These are phyloP conservation scores for Cotesia typhae DNA, from an alignment of 1,140 invertebrate species.

Conservation along the genomic window DNA sequence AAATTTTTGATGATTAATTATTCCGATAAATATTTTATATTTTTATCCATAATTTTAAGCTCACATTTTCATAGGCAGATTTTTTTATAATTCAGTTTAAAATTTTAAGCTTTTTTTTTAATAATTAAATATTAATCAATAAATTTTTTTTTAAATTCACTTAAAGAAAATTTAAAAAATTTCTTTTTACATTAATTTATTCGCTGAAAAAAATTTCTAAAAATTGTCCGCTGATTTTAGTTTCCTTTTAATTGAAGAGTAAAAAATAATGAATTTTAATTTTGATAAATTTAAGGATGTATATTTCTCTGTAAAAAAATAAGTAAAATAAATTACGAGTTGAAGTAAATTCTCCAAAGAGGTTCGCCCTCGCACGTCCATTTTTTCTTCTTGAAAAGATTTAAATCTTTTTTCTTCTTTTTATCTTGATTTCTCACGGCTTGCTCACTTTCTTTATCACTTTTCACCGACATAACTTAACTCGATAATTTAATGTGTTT, in stretches of 20 bases:
- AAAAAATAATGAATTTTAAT: neutral
- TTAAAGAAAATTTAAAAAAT: neutral
- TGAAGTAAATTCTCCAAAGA: constrained; percentile 45
- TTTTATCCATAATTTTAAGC: too few species aligned
- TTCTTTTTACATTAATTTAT: too few species aligned
- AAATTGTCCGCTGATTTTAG: too few species aligned
- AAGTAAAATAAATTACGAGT: constrained; percentile 41
- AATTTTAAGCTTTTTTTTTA: too few species aligned
- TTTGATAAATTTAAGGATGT: constrained; percentile 5
- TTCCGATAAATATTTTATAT: too few species aligned
- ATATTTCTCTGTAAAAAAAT: neutral
- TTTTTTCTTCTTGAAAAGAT: constrained; percentile 27
- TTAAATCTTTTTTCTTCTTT: constrained; percentile 15
- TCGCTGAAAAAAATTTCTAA: too few species aligned
- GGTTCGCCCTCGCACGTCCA: constrained; percentile 39
- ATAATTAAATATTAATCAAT: neutral
- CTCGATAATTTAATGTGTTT: neutral
- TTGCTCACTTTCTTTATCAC: neutral
- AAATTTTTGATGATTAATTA: too few species aligned
- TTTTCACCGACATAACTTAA: neutral
- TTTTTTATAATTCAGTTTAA: too few species aligned
- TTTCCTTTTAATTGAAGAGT: too few species aligned
- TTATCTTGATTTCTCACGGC: neutral
- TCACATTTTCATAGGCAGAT: too few species aligned
- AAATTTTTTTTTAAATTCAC: neutral